Evolutionary conservation across 2,797 vertebrate genomes (phyloP).

Genomic region (Rhinatrema bivittatum): DNA sequence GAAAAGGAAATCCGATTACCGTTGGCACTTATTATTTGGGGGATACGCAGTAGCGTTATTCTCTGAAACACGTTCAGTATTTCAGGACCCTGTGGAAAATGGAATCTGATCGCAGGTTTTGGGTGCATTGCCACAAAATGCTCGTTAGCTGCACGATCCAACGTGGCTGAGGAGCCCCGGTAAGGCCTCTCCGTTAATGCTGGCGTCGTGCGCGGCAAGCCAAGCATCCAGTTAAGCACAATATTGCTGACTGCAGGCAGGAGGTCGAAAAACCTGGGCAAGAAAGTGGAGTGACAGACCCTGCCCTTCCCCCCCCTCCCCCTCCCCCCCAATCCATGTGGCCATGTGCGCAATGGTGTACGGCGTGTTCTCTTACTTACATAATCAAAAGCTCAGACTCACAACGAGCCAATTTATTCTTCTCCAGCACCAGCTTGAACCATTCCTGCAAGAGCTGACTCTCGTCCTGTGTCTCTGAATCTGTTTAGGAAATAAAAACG

Average conservation of each 20-base stretch:
- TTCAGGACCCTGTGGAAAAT: no score
- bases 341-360: constrained; percentile 3
- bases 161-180: neutral
- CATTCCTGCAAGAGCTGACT: constrained; percentile 79
- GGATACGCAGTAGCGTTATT: no score
- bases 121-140: neutral
- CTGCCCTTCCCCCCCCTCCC: neutral
- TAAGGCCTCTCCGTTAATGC: constrained; percentile 32
- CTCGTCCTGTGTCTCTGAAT: constrained; percentile 66
- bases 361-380: constrained; percentile 53
- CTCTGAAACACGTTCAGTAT: no score
- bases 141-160: neutral
- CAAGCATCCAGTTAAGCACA: constrained; percentile 42
- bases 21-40: no score
- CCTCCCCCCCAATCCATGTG: neutral
- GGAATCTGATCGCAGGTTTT: neutral
- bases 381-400: constrained; percentile 81
- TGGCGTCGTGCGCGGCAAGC: constrained; percentile 35
- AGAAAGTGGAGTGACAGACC: constrained; percentile 1
- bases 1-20: no score
- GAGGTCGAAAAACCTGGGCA: constrained; percentile 13
- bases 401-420: constrained; percentile 83
- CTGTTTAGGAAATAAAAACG: constrained; percentile 51
- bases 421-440: constrained; percentile 89
- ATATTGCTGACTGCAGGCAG: constrained; percentile 37